Evolutionary conservation across 2,888 invertebrate species (phyloP).

Genomic region (Ditula angustiorana): DNA sequence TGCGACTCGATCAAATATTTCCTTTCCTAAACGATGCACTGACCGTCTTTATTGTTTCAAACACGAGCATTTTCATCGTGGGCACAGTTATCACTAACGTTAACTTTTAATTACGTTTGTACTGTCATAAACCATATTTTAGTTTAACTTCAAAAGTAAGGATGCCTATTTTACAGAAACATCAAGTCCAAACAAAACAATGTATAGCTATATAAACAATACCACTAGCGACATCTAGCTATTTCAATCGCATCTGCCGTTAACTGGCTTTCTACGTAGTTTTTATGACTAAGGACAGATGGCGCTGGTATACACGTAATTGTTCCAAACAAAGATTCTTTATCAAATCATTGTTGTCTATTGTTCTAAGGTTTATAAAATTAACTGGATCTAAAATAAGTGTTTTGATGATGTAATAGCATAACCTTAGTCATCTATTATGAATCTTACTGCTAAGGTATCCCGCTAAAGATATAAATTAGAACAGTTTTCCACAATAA

Average conservation of each 20-base stretch:
- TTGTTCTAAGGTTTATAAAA: too few species aligned
- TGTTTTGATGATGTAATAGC: too few species aligned
- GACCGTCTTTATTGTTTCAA: background rate
- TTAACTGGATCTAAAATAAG: too few species aligned
- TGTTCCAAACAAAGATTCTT: too few species aligned
- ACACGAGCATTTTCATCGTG: conserved; percentile 3
- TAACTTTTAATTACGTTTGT: conserved; percentile 6
- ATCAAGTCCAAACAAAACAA: conserved; percentile 15
- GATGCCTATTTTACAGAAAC: conserved; percentile 23
- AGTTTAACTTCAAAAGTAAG: background rate
- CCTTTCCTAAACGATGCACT: background rate
- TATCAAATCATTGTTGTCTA: too few species aligned
- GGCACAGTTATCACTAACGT: conserved; percentile 2
- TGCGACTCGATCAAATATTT: conserved; percentile 22
- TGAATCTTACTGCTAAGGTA: too few species aligned
- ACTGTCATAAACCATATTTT: background rate
- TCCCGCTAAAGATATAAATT: too few species aligned
- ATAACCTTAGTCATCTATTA: too few species aligned
- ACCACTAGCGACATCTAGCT: conserved; percentile 7
- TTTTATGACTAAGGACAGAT: background rate
- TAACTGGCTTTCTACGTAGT: background rate
- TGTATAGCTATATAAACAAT: conserved; percentile 37
- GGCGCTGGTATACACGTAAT: too few species aligned
- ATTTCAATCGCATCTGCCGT: background rate
- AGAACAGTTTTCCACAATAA: too few species aligned